These are phyloP conservation scores for Ataeniobius toweri DNA, from an alignment of 2,797 vertebrate genomes.

Conservation along the genomic window DNA sequence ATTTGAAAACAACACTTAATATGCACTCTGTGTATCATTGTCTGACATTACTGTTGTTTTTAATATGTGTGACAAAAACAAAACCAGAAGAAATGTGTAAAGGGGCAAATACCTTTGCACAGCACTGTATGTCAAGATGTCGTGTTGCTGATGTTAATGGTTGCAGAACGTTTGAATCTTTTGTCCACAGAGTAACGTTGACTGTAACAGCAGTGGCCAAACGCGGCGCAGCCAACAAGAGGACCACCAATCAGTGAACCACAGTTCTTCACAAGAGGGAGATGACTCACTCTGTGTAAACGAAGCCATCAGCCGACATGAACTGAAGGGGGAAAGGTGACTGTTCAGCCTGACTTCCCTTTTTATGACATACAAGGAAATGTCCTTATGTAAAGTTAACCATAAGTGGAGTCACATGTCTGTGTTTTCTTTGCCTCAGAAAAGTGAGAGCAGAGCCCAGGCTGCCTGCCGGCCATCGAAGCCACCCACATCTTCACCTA, in stretches of 20 bases:
- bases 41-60: no score
- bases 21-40: no score
- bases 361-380: constrained; percentile 57
- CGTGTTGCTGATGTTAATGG: neutral
- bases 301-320: constrained; percentile 70
- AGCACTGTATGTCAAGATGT: no score
- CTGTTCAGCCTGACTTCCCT: constrained; percentile 40
- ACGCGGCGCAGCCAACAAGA: constrained; percentile 46
- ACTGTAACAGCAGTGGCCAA: constrained; percentile 51
- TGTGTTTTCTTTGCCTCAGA: constrained; percentile 72
- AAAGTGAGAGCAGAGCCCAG: constrained; percentile 62
- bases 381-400: constrained; percentile 69
- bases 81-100: no score
- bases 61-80: no score
- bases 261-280: constrained; percentile 55
- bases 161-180: constrained; percentile 17
- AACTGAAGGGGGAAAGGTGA: constrained; percentile 77
- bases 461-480: constrained; percentile 41
- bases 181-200: constrained; percentile 54
- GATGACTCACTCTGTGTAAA: constrained; percentile 42
- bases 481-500: constrained; percentile 73
- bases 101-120: no score
- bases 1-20: no score
- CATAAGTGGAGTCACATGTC: constrained; percentile 73
- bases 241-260: constrained; percentile 62